Evolutionary conservation across 2,888 invertebrate genomes (phyloP).

Genomic region (Ceriagrion tenellum): DNA sequence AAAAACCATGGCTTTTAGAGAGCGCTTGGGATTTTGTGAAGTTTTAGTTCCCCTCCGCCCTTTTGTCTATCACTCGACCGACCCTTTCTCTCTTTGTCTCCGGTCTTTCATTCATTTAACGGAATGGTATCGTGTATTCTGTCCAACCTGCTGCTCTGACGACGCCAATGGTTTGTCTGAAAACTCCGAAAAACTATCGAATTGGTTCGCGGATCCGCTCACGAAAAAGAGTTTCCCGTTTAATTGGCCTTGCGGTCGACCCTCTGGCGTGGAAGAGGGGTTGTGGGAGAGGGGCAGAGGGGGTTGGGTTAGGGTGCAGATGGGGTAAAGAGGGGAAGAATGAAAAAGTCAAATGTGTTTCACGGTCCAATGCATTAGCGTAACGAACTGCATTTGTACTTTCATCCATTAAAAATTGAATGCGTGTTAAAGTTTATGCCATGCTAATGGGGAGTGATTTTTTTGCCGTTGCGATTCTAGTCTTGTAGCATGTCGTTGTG

Average conservation of each 20-base stretch:
- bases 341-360: slow-evolving; percentile 2
- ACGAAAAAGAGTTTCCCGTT: slow-evolving; percentile 41
- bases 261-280: neutral
- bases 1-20: slow-evolving; percentile 60
- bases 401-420: slow-evolving; percentile 41
- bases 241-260: slow-evolving; percentile 36
- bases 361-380: neutral
- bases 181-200: slow-evolving; percentile 49
- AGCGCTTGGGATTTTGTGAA: slow-evolving; percentile 35
- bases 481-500: neutral
- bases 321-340: no score
- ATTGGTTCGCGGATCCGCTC: slow-evolving; percentile 37
- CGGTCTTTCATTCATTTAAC: no score
- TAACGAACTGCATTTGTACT: slow-evolving; percentile 62
- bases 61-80: neutral
- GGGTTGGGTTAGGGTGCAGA: no score
- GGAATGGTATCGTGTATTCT: neutral
- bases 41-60: slow-evolving; percentile 29
- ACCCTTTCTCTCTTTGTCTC: no score
- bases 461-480: neutral
- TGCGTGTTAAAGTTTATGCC: neutral
- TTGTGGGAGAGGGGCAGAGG: no score
- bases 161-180: slow-evolving; percentile 45
- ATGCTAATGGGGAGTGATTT: slow-evolving; percentile 2
- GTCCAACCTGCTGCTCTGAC: slow-evolving; percentile 45